Base-by-base conservation (phyloP, 2,113 vertebrate species). In the Carassius auratus region DNA sequence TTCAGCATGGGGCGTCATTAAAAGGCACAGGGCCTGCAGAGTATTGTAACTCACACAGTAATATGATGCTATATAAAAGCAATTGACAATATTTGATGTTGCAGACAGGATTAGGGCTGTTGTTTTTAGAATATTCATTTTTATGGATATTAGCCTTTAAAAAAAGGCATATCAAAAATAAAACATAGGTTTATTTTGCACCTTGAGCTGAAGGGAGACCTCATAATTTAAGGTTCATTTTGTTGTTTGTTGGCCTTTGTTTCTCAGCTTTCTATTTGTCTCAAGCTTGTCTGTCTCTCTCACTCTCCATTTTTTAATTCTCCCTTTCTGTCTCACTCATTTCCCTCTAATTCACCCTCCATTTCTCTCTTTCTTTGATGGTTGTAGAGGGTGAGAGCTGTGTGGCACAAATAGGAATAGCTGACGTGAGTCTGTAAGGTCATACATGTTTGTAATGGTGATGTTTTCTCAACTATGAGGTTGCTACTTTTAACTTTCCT, bases 291-390 rank as follows among this genome's bases (percentile, higher is more conserved):
- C 76, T 78, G 19, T 50, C 55, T 59, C 38, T 61, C 36, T 59
- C 7, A 21, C 61, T 38, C 10, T 68, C 80, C 33, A 64, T n/a
- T 62, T 38, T 42, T 75, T 14, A 26, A 36, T 14, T 52, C 59
- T 23, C 33, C 68, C 33, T 64, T 66, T 50, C 75, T 73, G 38
- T 62, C 84, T 76, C 78, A 76, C 17, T 87, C 77, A 38, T 69
- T 68, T 48, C 1, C 45, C 81, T 55, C 52, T 74, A 50, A 50
- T 15, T 45, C 64, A 42, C 17, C 15, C 69, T 85, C 9, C 57
- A 83, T 76, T 50, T 21, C 48, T 61, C 13, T 8, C 82, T 19
- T 4, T 73, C 48, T 73, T 84, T 74, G 61, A 82, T 74, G 8
- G 42, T 73, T 83, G 42, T n/a, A 30, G n/a, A 45, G 74, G 75